Evolutionary conservation across 2,888 invertebrate genomes (phyloP).

Genomic region (Xestia sexstrigata): DNA sequence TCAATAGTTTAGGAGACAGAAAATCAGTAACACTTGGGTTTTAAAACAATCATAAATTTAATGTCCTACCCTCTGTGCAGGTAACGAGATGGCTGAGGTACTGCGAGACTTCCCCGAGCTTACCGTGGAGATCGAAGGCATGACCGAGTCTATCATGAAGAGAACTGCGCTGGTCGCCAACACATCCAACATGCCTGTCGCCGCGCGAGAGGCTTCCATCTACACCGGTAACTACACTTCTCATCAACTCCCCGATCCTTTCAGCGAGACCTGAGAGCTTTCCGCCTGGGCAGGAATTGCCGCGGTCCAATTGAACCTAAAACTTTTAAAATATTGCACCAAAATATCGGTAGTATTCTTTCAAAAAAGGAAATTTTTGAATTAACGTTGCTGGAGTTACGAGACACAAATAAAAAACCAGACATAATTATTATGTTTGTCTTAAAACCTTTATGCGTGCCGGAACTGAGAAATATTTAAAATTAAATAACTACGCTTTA

Average conservation of each 20-base stretch:
- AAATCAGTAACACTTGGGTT: neutral
- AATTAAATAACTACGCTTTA: too few relatives aligned
- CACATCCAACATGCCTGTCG: constrained; percentile 99
- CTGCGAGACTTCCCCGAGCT: constrained; percentile 99
- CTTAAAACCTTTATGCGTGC: too few relatives aligned
- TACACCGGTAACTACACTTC: constrained; percentile 94
- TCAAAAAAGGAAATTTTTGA: too few relatives aligned
- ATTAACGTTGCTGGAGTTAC: too few relatives aligned
- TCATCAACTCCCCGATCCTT: neutral
- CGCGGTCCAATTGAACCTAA: too few relatives aligned
- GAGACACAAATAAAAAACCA: too few relatives aligned
- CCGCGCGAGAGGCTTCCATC: constrained; percentile 99
- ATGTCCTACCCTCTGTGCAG: constrained; percentile 62
- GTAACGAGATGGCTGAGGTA: constrained; percentile 99
- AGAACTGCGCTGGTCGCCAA: constrained; percentile 99
- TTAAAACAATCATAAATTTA: neutral
- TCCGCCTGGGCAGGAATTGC: too few relatives aligned
- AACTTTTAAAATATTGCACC: too few relatives aligned
- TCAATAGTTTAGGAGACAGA: neutral
- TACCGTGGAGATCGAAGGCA: constrained; percentile 98
- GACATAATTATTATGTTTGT: too few relatives aligned
- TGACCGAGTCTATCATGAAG: constrained; percentile 99
- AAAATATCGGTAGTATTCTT: too few relatives aligned
- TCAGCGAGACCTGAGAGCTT: neutral
- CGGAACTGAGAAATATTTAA: too few relatives aligned